A percentile compares a stretch with the other conserved stretches of the same genome.
Conservation (phyloP, 2,797 vertebrate species). For the Onychomys arenicola region DNA sequence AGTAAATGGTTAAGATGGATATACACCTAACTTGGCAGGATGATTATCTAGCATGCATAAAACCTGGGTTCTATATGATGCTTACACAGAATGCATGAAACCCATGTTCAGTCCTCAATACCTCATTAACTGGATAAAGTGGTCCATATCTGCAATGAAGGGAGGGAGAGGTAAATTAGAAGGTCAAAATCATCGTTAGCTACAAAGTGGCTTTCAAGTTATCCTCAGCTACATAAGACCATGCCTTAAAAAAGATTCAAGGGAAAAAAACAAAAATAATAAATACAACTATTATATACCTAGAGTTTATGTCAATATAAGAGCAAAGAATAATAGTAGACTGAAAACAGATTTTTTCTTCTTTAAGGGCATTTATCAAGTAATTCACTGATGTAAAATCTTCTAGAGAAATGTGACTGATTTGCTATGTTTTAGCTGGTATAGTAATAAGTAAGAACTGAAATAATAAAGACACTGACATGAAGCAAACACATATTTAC, state of each 20-base stretch:
- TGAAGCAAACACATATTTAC: conserved; percentile 7
- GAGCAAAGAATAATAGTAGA: not conserved
- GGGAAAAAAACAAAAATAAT: not conserved
- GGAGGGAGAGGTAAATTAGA: not conserved
- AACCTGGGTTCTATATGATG: not conserved
- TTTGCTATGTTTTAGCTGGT: not conserved
- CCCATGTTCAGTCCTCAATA: not conserved
- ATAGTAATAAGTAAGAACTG: not conserved
- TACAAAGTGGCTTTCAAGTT: not conserved
- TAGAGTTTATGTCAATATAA: not conserved
- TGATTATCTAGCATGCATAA: not conserved
- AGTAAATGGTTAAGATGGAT: not conserved
- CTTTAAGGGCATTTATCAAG: not conserved
- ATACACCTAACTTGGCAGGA: not conserved
- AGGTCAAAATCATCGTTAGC: not conserved
- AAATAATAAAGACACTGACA: not conserved
- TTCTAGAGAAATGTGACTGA: not conserved
- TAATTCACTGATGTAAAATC: not conserved
- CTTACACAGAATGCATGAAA: not conserved
- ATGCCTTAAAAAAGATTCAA: not conserved
- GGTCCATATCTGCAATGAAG: too few species aligned
- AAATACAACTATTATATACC: not conserved
- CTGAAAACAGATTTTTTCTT: not conserved
- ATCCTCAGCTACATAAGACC: not conserved
- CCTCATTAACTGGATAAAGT: not conserved